Base-by-base conservation (phyloP, 2,113 vertebrate genomes). In the Aegithalos caudatus region DNA sequence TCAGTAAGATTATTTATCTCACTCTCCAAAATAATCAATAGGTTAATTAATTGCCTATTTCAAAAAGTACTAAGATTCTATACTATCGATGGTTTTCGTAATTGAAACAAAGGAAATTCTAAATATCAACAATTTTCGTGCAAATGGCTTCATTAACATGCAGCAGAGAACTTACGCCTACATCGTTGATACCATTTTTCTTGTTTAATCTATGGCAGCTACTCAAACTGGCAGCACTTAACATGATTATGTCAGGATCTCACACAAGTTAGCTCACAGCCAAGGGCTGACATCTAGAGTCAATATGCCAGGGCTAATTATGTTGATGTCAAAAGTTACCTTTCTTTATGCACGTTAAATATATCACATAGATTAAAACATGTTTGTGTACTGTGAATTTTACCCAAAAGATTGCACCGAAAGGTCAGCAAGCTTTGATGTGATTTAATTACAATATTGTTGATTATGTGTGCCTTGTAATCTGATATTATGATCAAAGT, bases 201-300 rank as follows among this genome's bases (percentile, higher is more conserved):
- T 97, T 95, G 77, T 90, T 97, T 90, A 97, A 93, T 95, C 74
- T 69, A 88, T 38, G 82, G 92, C 90, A 96, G 90, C 88, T 86
- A 88, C 1, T 27, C 87, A 96, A 94, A 97, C 78, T 95, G 94
- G 97, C 94, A 97, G 78, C 92, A 95, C 85, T 98, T 97, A 98
- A 97, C 91, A 94, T 88, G 90, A 97, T 98, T 98, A 97, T 89
- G 81, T 97, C 97, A 98, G 97, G 88, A 81, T 97, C 92, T 96
- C 71, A 91, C 94, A 90, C 88, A 96, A 97, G 93, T 97, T 97
- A 97, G 94, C 96, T 97, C 88, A 92, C 96, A 96, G 97, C 92
- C 94, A 92, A 96, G 91, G 82, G 86, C 92, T 98, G 97, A 96
- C 90, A 92, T 31, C 72, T 84, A 51, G 79, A 97, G 95, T 96